Conservation (phyloP, 2,888 invertebrate genomes). For the Apodemia hepburni region DNA sequence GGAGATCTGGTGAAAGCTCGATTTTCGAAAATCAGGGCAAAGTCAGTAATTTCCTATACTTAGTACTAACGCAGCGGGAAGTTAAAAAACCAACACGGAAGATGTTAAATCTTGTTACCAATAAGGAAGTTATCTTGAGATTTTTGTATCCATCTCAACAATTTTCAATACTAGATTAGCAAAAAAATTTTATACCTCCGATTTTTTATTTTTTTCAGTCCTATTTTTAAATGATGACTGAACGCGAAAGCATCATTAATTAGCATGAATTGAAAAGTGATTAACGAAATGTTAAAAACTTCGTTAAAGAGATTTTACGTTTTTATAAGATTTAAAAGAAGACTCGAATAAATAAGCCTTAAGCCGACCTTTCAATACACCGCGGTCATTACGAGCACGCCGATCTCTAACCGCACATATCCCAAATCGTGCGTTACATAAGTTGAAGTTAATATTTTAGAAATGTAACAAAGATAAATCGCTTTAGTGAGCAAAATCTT, state of each 20-base stretch:
- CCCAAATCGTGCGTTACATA: slow-evolving; percentile 4
- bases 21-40: too few relatives aligned
- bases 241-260: background rate
- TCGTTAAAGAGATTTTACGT: background rate
- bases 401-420: slow-evolving; percentile 9
- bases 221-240: too few relatives aligned
- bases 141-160: too few relatives aligned
- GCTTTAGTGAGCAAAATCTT: slow-evolving; percentile 1
- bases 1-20: too few relatives aligned
- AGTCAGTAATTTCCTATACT: too few relatives aligned
- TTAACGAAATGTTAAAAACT: background rate
- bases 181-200: too few relatives aligned
- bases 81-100: too few relatives aligned
- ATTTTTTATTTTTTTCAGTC: too few relatives aligned
- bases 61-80: too few relatives aligned
- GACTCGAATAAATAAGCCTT: background rate
- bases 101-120: too few relatives aligned
- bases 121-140: too few relatives aligned
- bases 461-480: slow-evolving; percentile 12
- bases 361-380: background rate
- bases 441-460: slow-evolving; percentile 11
- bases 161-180: too few relatives aligned
- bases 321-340: background rate
- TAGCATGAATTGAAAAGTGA: background rate
- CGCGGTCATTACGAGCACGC: background rate